Conservation (phyloP, 2,113 vertebrate species). For the Percopsis transmontana region DNA sequence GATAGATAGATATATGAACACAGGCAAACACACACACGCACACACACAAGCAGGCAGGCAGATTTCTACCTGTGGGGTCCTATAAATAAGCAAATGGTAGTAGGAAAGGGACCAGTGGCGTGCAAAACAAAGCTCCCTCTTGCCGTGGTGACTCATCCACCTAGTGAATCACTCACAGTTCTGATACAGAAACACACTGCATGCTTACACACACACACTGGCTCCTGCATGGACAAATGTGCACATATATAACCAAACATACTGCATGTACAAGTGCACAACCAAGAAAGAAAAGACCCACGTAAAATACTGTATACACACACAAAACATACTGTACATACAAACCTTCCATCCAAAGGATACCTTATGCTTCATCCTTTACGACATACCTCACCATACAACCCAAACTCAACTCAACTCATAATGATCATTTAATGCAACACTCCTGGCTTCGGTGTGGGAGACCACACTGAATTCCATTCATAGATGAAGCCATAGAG, state of each 20-base stretch:
- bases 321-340: neutral
- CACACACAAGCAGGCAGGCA: neutral
- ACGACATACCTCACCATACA: no score
- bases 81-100: no score
- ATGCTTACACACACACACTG: neutral
- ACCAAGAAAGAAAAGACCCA: no score
- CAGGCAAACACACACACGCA: slow-evolving; percentile 2
- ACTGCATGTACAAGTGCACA: neutral
- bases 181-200: neutral
- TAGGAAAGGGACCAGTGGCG: no score
- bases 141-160: no score
- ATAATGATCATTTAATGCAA: no score
- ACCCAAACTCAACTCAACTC: no score
- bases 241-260: neutral
- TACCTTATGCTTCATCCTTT: no score
- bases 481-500: slow-evolving; percentile 25
- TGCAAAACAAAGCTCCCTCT: no score
- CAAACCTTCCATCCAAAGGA: no score
- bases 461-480: slow-evolving; percentile 9
- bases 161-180: slow-evolving; percentile 34
- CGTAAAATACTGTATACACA: neutral
- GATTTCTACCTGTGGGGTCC: neutral
- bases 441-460: no score
- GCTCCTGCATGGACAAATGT: neutral
- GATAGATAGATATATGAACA: no score